Conservation (phyloP, 2,888 invertebrate genomes). For the Papilio protenor region DNA sequence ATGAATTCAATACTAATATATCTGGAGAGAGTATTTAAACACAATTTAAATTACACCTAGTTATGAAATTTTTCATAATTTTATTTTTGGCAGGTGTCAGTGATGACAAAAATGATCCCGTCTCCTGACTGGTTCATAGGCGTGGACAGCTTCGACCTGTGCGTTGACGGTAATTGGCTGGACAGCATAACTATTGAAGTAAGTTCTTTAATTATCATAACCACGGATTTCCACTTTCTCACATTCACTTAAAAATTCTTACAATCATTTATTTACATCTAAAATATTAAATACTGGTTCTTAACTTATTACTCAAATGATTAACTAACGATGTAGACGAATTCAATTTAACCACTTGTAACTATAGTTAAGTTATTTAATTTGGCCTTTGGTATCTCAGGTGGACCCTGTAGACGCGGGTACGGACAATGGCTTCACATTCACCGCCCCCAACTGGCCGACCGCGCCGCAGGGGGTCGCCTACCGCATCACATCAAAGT, state of each 20-base stretch:
- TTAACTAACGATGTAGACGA: neutral
- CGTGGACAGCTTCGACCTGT: constrained; percentile 95
- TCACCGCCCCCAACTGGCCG: constrained; percentile 98
- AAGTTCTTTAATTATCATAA: constrained; percentile 49
- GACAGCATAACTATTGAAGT: constrained; percentile 95
- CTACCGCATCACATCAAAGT: constrained; percentile 93
- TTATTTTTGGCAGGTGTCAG: constrained; percentile 88
- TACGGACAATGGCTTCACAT: constrained; percentile 97
- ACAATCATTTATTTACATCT: too few relatives aligned
- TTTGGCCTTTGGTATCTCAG: constrained; percentile 68
- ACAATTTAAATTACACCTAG: neutral
- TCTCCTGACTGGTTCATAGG: constrained; percentile 98
- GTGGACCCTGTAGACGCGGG: constrained; percentile 97
- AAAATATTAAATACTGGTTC: neutral
- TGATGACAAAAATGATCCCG: constrained; percentile 95
- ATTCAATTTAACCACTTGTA: neutral
- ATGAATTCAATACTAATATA: too few relatives aligned
- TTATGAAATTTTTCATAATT: neutral
- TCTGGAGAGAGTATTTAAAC: too few relatives aligned
- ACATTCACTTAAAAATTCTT: neutral
- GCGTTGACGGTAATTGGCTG: constrained; percentile 96
- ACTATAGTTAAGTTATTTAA: constrained; percentile 4
- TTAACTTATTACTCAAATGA: neutral
- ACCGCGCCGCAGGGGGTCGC: constrained; percentile 95
- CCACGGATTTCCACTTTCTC: neutral